phyloP scores from a whole-genome alignment of 2,113 vertebrate genomes.

The Mixornis gularis region DNA sequence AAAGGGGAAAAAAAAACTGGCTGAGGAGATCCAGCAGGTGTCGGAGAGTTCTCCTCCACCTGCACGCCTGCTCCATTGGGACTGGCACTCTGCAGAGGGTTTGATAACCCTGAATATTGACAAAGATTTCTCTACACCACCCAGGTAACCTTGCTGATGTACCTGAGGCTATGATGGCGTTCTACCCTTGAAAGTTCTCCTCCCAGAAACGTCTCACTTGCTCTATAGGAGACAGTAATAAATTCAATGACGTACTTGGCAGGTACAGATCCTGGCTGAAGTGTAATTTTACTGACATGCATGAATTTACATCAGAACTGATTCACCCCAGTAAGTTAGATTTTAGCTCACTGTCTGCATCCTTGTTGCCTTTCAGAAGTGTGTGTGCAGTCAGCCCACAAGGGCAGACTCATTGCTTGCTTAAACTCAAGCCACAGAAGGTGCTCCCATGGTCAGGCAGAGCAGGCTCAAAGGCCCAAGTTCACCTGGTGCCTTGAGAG shows the following conservation, averaged over 20 bases:
- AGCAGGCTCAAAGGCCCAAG: not conserved
- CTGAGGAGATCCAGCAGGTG: not conserved
- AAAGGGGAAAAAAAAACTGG: not conserved
- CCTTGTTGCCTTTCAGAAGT: not conserved
- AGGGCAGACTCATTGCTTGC: not conserved
- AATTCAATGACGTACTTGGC: not conserved
- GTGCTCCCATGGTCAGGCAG: rapidly evolving
- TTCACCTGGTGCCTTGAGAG: not conserved
- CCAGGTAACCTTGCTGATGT: not conserved
- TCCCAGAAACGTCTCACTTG: rapidly evolving
- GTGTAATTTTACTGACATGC: not conserved
- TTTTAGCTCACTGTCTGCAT: not conserved
- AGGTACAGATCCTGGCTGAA: not conserved
- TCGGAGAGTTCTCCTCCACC: rapidly evolving
- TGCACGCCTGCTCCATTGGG: not conserved
- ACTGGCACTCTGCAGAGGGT: not conserved
- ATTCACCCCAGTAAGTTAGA: not conserved
- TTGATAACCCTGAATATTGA: not conserved
- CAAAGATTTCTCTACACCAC: no score
- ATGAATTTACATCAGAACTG: not conserved
- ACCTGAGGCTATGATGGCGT: not conserved
- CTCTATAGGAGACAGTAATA: not conserved
- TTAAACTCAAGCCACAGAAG: not conserved
- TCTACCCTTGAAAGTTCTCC: not conserved
- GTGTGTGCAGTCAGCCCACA: not conserved